Conservation (phyloP, 2,113 vertebrate species). For the Caranx ignobilis region DNA sequence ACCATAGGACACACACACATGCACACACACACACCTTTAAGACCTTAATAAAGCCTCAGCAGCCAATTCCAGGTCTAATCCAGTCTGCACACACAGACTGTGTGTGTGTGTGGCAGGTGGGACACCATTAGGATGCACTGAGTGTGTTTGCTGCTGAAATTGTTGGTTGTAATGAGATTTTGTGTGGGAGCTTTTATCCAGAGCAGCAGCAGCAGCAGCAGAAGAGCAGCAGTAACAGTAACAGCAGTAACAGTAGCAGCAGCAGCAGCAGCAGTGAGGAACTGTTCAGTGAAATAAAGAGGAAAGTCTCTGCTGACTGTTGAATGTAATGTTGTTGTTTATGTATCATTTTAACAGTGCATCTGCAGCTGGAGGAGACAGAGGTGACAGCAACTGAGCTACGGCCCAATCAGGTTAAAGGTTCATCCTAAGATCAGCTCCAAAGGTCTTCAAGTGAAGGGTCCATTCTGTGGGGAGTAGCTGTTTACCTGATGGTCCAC, state of each 20-base stretch:
- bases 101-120: not conserved
- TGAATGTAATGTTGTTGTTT: too few species aligned
- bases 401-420: too few species aligned
- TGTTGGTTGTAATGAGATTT: not conserved
- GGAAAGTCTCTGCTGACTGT: not conserved
- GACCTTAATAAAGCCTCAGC: not conserved
- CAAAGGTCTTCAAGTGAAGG: not conserved
- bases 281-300: not conserved
- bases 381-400: too few species aligned
- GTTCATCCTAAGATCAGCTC: too few species aligned
- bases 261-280: not conserved
- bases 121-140: not conserved
- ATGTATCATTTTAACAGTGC: too few species aligned
- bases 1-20: not conserved
- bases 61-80: not conserved
- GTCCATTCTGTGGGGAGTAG: not conserved
- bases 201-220: not conserved
- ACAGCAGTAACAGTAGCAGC: not conserved
- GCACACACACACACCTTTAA: not conserved
- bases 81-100: not conserved
- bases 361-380: too few species aligned
- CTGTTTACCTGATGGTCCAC: too few species aligned
- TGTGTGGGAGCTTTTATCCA: not conserved
- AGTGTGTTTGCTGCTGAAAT: constrained; percentile 7
- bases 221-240: not conserved